Conservation (phyloP, 2,113 vertebrate species). For the Oryctolagus cuniculus region mOryCun1.1 NC_091432.1:164351001-164351500, state of each 20-base stretch:
- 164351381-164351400: not conserved
- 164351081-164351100: not conserved
- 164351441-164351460: too few relatives aligned
- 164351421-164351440: too few relatives aligned
- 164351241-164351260: not conserved
- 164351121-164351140: not conserved
- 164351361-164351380: not conserved
- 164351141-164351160: conserved; percentile 11
- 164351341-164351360: not conserved
- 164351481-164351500: too few relatives aligned
- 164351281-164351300: not conserved
- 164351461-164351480: too few relatives aligned
- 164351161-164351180: not conserved
- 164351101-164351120: not conserved
- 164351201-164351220: not conserved
- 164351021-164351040: not conserved
- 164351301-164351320: not conserved
- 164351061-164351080: not conserved
- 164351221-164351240: not conserved
- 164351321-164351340: not conserved
- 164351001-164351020: not conserved
- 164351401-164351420: not conserved
- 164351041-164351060: not conserved
- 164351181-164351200: not conserved
- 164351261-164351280: not conserved